These are phyloP conservation scores for Hemiprocne comata DNA, from an alignment of 2,113 vertebrate genomes.

Conservation along the genomic window DNA sequence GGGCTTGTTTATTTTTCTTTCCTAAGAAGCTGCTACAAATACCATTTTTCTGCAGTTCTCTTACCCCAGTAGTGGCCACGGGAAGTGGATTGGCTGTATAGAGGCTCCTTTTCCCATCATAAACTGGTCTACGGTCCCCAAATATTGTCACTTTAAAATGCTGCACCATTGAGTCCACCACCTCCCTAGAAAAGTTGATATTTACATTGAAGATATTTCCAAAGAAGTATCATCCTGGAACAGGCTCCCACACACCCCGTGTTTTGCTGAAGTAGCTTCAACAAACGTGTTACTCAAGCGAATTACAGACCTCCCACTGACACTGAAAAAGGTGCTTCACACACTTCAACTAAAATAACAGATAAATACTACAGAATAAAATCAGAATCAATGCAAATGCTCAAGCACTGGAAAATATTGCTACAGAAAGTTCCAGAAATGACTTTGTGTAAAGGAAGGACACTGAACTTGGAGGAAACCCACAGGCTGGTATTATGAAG, in stretches of 20 bases:
- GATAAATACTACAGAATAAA: neutral
- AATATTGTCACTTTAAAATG: constrained; percentile 99
- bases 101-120: constrained; percentile 96
- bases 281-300: neutral
- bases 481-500: neutral
- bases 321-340: neutral
- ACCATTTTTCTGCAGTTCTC: neutral
- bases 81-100: constrained; percentile 95
- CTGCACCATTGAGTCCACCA: constrained; percentile 99
- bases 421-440: neutral
- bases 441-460: neutral
- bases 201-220: neutral
- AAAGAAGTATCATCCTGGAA: neutral
- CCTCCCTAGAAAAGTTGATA: constrained; percentile 84
- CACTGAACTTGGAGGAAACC: neutral
- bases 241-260: neutral
- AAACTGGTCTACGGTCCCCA: constrained; percentile 94
- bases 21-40: neutral
- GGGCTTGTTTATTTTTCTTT: neutral
- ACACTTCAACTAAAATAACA: neutral
- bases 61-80: constrained; percentile 94
- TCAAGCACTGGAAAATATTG: neutral
- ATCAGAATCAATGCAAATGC: neutral
- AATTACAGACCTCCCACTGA: neutral
- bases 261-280: constrained; percentile 28